These are phyloP conservation scores for Isoperla grammatica DNA, from an alignment of 2,888 invertebrate genomes.

Conservation along the genomic window DNA sequence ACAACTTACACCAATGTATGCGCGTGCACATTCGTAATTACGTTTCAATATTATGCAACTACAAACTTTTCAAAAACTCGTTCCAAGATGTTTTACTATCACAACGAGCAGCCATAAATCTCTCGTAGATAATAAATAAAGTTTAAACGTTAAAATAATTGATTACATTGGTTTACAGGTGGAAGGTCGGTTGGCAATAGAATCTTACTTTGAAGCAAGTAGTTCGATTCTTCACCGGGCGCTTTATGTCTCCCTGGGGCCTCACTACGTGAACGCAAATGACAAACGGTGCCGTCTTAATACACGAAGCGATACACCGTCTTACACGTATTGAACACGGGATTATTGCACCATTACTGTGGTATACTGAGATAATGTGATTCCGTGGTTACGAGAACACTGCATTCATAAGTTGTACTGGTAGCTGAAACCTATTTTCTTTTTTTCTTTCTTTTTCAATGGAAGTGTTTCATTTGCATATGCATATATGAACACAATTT, in stretches of 20 bases:
- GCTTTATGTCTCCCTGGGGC: constrained; percentile 20
- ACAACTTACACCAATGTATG: too few species aligned
- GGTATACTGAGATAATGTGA: constrained; percentile 1
- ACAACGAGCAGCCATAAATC: too few species aligned
- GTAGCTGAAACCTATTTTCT: not conserved
- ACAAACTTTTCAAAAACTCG: too few species aligned
- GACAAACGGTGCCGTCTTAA: constrained; percentile 21
- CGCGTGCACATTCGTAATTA: too few species aligned
- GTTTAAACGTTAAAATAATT: constrained; percentile 12
- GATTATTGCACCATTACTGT: constrained; percentile 8
- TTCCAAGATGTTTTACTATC: too few species aligned
- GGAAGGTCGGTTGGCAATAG: not conserved
- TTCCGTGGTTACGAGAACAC: not conserved
- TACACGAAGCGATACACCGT: constrained; percentile 9
- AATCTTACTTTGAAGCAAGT: not conserved
- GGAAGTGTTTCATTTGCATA: too few species aligned
- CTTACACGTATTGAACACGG: not conserved
- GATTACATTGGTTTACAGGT: constrained; percentile 12
- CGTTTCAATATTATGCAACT: too few species aligned
- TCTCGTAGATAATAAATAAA: too few species aligned
- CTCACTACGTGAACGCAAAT: constrained; percentile 16
- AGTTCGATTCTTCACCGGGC: constrained; percentile 2
- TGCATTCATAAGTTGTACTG: not conserved
- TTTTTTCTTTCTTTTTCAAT: too few species aligned
- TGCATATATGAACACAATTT: too few species aligned